Evolutionary conservation across 2,797 vertebrate species (phyloP).

Genomic region (Cryptoblepharus egeriae): DNA sequence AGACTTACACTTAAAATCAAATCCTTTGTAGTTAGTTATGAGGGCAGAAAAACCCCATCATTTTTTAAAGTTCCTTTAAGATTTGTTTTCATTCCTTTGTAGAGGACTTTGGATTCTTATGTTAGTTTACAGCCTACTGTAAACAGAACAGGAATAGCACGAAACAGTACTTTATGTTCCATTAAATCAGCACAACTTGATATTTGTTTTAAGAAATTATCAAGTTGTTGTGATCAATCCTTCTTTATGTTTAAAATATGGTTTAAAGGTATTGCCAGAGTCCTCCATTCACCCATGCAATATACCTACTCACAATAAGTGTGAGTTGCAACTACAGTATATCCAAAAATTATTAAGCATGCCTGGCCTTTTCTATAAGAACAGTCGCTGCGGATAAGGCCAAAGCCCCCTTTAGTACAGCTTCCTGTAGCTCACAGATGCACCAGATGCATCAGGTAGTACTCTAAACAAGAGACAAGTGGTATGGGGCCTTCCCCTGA

Average conservation of each 20-base stretch:
- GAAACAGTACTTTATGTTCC: not conserved
- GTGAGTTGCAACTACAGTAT: too few species aligned
- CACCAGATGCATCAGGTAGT: too few species aligned
- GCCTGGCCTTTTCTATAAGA: not conserved
- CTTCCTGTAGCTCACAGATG: too few species aligned
- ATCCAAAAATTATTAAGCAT: too few species aligned
- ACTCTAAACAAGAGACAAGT: too few species aligned
- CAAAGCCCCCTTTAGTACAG: too few species aligned
- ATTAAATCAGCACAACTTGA: not conserved
- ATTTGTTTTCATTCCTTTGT: constrained; percentile 30
- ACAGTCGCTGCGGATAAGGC: too few species aligned
- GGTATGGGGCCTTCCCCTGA: too few species aligned
- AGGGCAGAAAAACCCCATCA: constrained; percentile 3
- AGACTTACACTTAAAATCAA: not conserved
- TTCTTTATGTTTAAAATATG: not conserved
- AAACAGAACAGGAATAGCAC: constrained; percentile 55
- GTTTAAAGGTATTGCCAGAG: not conserved
- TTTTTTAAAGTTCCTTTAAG: constrained; percentile 18
- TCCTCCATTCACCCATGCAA: not conserved
- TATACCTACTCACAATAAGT: not conserved
- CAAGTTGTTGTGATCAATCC: not conserved
- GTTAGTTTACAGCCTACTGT: constrained; percentile 38
- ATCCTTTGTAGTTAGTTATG: constrained; percentile 27
- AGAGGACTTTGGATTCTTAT: constrained; percentile 14
- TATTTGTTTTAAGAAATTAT: not conserved